Evolutionary conservation across 2,888 invertebrate species (phyloP), one percentile per base, ranked within the genome.

Genomic region (Agapostemon virescens): DNA sequence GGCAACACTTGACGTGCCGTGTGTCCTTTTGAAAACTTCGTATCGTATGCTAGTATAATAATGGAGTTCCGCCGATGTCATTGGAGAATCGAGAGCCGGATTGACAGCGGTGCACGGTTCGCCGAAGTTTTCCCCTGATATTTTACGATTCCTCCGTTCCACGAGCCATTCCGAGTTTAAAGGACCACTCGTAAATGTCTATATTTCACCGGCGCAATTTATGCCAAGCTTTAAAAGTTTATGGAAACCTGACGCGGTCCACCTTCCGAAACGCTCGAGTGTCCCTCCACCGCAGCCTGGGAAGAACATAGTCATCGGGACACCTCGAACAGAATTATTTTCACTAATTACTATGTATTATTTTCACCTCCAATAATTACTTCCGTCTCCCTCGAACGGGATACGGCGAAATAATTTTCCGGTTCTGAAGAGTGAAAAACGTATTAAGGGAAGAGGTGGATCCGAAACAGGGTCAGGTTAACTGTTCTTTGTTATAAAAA

Each of bases 71-170:
- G 40, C 2, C 23, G 40, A 42, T 40, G 33, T 20, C 15, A 23
- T 3, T 23, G 45, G n/a, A 70, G 69, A 66, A 69, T 66, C 66
- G 13, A 11, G 58, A 7, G 17, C 30, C 40, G 38, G 23, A 74
- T 74, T 42, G 49, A 26, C 38, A 45, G 36, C 6, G n/a, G 6
- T 11, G n/a, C 20, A n/a, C 33, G 30, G 36, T 64, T 26, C 42
- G 11, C 0, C n/a, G 9, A 23, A 23, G 58, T 38, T 67, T 58
- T 66, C 63, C 55, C 36, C 3, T 36, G 38, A 49, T 55, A 67
- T 30, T 58, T 73, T 73, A 74, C 58, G 72, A 67, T 77, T 61
- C 30, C 74, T 45, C 23, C 72, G 64, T 52, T 76, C 33, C 45
- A 20, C 45, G 33, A 23, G 23, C 55, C 33, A 64, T 20, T 13